Evolutionary conservation across 64 coral and sea anemone genomes (phyloP).

Genomic region (Montipora cactus): DNA sequence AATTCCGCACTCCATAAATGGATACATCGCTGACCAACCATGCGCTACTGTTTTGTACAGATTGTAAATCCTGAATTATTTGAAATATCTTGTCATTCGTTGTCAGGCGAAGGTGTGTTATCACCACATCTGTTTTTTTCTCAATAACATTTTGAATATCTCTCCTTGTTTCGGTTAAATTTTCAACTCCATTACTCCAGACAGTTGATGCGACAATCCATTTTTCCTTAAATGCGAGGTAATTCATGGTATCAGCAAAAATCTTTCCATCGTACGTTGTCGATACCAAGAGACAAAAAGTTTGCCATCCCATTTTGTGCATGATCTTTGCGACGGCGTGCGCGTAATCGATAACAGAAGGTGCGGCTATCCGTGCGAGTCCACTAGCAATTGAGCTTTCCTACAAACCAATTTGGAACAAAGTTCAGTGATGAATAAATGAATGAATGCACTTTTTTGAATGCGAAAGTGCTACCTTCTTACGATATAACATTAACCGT

Average conservation of each 20-base stretch:
- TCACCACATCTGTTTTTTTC: constrained; percentile 7
- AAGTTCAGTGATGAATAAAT: neutral
- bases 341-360: constrained; percentile 13
- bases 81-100: constrained; percentile 20
- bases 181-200: constrained; percentile 11
- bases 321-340: constrained; percentile 35
- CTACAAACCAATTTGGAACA: neutral
- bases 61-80: neutral
- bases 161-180: neutral
- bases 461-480: no score
- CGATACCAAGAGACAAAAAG: constrained; percentile 4
- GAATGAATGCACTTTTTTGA: no score
- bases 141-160: neutral
- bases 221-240: constrained; percentile 15
- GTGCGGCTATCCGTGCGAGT: constrained; percentile 36
- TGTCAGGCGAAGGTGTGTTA: constrained; percentile 11
- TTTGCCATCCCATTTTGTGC: constrained; percentile 74
- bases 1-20: neutral
- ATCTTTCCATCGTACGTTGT: constrained; percentile 26
- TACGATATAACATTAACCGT: no score
- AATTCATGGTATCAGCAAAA: constrained; percentile 1
- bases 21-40: neutral
- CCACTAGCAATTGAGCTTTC: constrained; percentile 23
- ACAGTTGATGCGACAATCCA: neutral
- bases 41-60: neutral